Conservation (phyloP, 1,140 invertebrate species). For the Drosophila takahashii region DNA sequence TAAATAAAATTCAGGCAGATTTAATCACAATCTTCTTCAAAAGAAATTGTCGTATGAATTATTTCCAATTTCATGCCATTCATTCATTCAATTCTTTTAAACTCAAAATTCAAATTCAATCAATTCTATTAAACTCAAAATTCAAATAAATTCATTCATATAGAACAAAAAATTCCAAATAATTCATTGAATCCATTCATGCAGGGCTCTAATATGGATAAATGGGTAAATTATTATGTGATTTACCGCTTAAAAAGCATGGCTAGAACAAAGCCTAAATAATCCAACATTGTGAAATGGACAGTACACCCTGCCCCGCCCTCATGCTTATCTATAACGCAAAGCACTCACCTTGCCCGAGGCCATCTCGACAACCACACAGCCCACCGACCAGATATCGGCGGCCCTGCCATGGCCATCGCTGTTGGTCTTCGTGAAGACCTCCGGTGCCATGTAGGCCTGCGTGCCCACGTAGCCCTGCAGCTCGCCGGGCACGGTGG, state of each 20-base stretch:
- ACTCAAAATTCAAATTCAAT: too few relatives aligned
- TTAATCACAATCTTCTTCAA: too few relatives aligned
- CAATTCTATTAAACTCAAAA: too few relatives aligned
- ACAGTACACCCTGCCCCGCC: background rate
- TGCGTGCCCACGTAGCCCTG: constrained; percentile 95
- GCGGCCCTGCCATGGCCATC: constrained; percentile 94
- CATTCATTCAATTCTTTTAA: too few relatives aligned
- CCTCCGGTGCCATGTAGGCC: constrained; percentile 96
- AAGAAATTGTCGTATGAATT: too few relatives aligned
- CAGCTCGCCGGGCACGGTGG: constrained; percentile 93
- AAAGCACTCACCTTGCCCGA: constrained; percentile 89
- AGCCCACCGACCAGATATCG: constrained; percentile 96
- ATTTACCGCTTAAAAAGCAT: background rate
- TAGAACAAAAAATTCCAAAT: too few relatives aligned
- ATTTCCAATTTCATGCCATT: too few relatives aligned
- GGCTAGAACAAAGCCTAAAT: background rate
- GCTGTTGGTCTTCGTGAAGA: constrained; percentile 92
- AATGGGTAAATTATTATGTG: background rate
- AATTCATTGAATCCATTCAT: too few relatives aligned
- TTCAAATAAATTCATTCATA: too few relatives aligned
- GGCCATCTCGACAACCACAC: constrained; percentile 95
- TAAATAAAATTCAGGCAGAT: too few relatives aligned
- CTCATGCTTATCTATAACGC: constrained; percentile 36
- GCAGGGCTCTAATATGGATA: too few relatives aligned
- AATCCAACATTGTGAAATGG: constrained; percentile 38